Base-by-base conservation (phyloP, 1,140 invertebrate species). In the Heliconius nattereri region DNA sequence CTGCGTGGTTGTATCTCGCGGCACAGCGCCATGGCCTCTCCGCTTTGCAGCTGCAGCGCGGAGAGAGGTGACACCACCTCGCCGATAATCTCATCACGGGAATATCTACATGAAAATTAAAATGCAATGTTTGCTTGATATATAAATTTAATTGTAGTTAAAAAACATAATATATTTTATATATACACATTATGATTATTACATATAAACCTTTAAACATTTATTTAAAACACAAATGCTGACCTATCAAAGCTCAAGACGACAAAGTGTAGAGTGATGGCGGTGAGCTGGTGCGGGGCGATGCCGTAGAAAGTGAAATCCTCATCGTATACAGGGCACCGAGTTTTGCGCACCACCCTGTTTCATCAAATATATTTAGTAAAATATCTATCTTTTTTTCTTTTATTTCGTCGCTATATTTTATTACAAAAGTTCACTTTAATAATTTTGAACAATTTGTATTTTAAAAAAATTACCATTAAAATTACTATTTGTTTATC, bases 261-360 rank as follows among this genome's bases (percentile, higher is more conserved):
- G 40, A 99, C 98, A 90, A 99, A 99, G 94, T 99, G 98, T 26
- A 99, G 95, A 20, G 98, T 98, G 87, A 98, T 98, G 87, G 96
- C 97, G 92, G 98, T 95, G 13, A 99, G 94, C 90, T 98, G 98
- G 85, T 97, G 96, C 74, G 97, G 96, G 52, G 96, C 97, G 81
- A 99, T 97, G 45, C 98, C 98, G 88, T 98, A 99, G 95, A 99
- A 99, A 1, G 98, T 99, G 89, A 99, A 99, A 88, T 99, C 98
- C 91, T 99, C 98, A 88, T 99, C 98, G 92, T 99, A 99, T 9
- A 98, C 96, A 0, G 98, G 98, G 94, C 98, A 98, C 20, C 97
- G 95, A 13, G 98, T 99, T 87, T 98, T 98, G 70, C 98, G 96
- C 13, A 99, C 96, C 3, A 99, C 98, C 32, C 98, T 95, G 85